These are phyloP conservation scores for Crotalus horridus DNA, from an alignment of 2,113 vertebrate species.

Conservation along the genomic window DNA sequence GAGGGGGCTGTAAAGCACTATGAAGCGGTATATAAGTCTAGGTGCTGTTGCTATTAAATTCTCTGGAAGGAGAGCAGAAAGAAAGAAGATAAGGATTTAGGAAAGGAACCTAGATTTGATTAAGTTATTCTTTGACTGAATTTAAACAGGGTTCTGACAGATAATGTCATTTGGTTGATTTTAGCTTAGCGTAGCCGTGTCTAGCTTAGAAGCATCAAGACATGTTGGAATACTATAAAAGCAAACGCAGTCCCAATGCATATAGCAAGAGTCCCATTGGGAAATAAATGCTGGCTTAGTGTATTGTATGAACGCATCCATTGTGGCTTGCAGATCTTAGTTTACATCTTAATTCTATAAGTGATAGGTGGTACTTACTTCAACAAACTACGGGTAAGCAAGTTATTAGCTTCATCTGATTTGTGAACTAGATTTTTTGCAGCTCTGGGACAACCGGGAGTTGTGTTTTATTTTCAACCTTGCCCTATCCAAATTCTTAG, in stretches of 20 bases:
- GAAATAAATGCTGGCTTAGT: neutral
- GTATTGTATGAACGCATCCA: neutral
- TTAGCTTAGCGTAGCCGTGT: neutral
- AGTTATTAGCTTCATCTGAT: neutral
- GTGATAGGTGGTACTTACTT: neutral
- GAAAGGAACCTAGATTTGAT: neutral
- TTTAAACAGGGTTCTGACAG: neutral
- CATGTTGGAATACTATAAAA: neutral
- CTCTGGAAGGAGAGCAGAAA: neutral
- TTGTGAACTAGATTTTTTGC: neutral
- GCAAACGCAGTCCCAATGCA: neutral
- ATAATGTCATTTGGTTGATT: neutral
- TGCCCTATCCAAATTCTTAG: neutral
- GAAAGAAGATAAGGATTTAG: neutral
- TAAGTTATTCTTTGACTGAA: neutral
- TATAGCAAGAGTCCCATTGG: neutral
- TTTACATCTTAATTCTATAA: neutral
- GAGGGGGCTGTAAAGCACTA: no score
- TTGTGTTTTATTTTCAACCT: neutral
- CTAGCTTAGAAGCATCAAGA: neutral
- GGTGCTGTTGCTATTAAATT: neutral
- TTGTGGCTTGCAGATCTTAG: neutral
- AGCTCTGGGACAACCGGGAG: neutral
- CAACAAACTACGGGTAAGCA: neutral
- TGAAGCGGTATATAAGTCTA: no score